A percentile compares a stretch with the other conserved stretches of the same genome.
Evolutionary conservation across 1,140 invertebrate genomes (phyloP).

Genomic region (Chrysomallon squamiferum): DNA sequence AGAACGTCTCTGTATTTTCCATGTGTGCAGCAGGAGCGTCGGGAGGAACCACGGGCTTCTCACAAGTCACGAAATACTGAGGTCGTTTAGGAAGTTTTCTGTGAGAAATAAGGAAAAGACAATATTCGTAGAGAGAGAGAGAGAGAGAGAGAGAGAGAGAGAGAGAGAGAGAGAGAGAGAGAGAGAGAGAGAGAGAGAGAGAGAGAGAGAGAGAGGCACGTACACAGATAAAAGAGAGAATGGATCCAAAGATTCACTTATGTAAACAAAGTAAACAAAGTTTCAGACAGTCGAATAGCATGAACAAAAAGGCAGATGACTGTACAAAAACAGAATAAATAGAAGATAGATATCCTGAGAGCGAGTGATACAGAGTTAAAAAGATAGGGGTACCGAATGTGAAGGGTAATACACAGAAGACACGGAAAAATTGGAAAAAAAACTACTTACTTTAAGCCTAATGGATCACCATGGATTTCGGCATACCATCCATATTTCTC

Average conservation of each 20-base stretch:
- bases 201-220: no score
- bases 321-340: no score
- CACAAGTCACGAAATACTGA: slow-evolving; percentile 44
- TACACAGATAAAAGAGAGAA: not conserved
- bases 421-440: not conserved
- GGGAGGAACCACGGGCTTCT: slow-evolving; percentile 38
- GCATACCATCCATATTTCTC: slow-evolving; percentile 54
- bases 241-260: not conserved
- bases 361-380: not conserved
- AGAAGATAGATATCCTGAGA: not conserved
- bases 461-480: slow-evolving; percentile 55
- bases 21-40: slow-evolving; percentile 50
- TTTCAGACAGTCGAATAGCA: no score
- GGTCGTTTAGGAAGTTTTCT: slow-evolving; percentile 40
- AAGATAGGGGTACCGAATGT: not conserved
- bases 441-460: slow-evolving; percentile 52
- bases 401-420: no score
- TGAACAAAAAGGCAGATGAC: no score
- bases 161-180: no score
- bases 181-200: no score
- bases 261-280: no score
- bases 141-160: no score
- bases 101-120: slow-evolving; percentile 1
- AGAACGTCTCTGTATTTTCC: slow-evolving; percentile 57
- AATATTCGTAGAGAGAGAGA: not conserved